Percentiles rank a stretch among this genome's conserved stretches.
Evolutionary conservation across 2,888 invertebrate species (phyloP).

Genomic region (Monochamus alternatus): DNA sequence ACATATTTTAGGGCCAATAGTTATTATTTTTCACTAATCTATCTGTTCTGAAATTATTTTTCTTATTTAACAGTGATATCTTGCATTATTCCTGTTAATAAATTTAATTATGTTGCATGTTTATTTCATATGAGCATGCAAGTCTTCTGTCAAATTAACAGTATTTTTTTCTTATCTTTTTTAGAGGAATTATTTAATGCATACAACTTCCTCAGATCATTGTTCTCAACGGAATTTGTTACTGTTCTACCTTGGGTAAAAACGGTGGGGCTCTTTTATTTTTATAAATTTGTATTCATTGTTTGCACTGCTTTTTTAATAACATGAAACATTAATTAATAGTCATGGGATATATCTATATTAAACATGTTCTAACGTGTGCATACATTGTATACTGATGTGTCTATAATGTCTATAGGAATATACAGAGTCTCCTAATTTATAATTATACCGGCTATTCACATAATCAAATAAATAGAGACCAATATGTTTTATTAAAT

Average conservation of each 20-base stretch:
- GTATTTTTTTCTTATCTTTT: conserved; percentile 59
- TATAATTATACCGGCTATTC: too few species aligned
- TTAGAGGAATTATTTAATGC: conserved; percentile 72
- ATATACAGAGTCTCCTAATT: too few species aligned
- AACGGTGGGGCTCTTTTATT: conserved; percentile 66
- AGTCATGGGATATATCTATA: neutral
- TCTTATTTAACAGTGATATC: too few species aligned
- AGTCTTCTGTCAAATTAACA: conserved; percentile 15
- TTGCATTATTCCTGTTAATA: neutral
- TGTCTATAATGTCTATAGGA: too few species aligned
- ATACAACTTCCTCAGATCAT: conserved; percentile 71
- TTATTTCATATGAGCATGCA: neutral
- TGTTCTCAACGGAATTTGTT: conserved; percentile 80
- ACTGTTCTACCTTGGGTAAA: conserved; percentile 70
- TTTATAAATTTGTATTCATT: conserved; percentile 31
- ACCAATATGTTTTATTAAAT: too few species aligned
- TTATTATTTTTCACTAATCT: too few species aligned
- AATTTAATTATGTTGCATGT: neutral
- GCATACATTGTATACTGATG: neutral
- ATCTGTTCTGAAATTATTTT: too few species aligned
- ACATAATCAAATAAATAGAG: too few species aligned
- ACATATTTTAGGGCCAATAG: too few species aligned
- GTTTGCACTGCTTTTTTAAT: conserved; percentile 21
- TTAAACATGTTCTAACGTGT: neutral
- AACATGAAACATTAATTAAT: neutral